phyloP scores from a whole-genome alignment of 2,888 invertebrate species.

The Xestia xanthographa region DNA sequence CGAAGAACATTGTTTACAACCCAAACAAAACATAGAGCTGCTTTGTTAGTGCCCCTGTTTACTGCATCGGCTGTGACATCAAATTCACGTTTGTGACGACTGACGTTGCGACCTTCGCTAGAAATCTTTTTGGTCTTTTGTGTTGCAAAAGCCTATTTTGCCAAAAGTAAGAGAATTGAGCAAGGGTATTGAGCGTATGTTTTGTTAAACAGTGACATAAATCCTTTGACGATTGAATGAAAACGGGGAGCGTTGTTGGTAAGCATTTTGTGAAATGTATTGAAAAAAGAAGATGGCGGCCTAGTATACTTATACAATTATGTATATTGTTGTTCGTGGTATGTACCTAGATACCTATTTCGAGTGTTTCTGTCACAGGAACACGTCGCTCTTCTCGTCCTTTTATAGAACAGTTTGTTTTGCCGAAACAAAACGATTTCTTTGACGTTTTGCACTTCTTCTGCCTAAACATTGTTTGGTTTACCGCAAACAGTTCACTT shows the following conservation, averaged over 20 bases:
- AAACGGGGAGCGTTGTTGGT: background rate
- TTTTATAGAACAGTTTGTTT: background rate
- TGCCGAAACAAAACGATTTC: too few species aligned
- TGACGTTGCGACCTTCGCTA: conserved; percentile 1
- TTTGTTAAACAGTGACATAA: background rate
- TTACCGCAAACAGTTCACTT: background rate
- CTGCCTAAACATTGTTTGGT: background rate
- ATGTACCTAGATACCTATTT: too few species aligned
- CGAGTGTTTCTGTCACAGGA: too few species aligned
- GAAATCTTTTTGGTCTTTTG: conserved; percentile 7
- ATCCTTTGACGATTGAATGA: background rate
- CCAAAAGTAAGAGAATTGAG: background rate
- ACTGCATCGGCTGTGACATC: conserved; percentile 13
- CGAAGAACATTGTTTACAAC: conserved; percentile 13
- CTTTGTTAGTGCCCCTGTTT: conserved; percentile 31
- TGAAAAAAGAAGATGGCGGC: background rate
- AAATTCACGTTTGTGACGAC: background rate
- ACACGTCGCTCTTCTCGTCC: too few species aligned
- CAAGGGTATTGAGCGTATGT: background rate
- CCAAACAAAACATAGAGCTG: conserved; percentile 31
- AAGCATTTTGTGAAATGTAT: conserved; percentile 3
- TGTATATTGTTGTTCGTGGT: too few species aligned
- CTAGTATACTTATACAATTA: background rate
- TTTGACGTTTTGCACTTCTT: background rate
- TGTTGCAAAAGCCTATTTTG: background rate